Evolutionary conservation across 2,113 vertebrate species (phyloP), one percentile per base, ranked within the genome.

Genomic region (Engystomops pustulosus): DNA sequence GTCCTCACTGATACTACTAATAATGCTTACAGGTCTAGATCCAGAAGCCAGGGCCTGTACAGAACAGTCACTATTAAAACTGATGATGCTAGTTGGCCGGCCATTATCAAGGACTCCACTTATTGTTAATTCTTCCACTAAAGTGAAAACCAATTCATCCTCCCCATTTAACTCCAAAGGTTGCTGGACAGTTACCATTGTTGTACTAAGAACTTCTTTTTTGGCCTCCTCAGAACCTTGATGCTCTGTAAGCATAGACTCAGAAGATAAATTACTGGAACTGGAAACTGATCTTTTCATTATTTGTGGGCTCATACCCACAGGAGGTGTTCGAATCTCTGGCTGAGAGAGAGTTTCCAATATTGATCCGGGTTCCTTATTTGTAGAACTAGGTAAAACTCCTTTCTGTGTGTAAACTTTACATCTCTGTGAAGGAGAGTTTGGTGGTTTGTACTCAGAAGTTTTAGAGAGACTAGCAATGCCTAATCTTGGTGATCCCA

Each of bases 391-490:
- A 1, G 97, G 98, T 88, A 97, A 87, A 27, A 99, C 95, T 3
- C 97, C 95, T 89, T 99, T 99, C 91, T 99, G 97, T 6, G 98
- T 99, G 82, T 97, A 98, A 18, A 99, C 97, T 87, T 99, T 99
- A 90, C 97, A 98, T 12, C 98, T 93, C 90, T 99, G 97, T 10
- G 97, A 98, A 5, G 97, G 97, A 41, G 97, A 99, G 76, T 91
- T 91, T 49, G 95, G 85, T 76, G 96, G 95, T 83, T 96, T 98
- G 87, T 98, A 99, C 41, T 99, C 98, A 0, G 97, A 94, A 3
- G 96, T 97, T 92, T 96, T 99, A 6, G 97, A 96, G 75, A 99
- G 91, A 81, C 97, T 99, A 14, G 98, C 97, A 5, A 99, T 89
- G 47, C 98, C 98, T 7, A 99, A 94, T 18, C 98, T 92, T 0